Conservation (phyloP, 2,113 vertebrate genomes). For the Poeciliopsis occidentalis region DNA sequence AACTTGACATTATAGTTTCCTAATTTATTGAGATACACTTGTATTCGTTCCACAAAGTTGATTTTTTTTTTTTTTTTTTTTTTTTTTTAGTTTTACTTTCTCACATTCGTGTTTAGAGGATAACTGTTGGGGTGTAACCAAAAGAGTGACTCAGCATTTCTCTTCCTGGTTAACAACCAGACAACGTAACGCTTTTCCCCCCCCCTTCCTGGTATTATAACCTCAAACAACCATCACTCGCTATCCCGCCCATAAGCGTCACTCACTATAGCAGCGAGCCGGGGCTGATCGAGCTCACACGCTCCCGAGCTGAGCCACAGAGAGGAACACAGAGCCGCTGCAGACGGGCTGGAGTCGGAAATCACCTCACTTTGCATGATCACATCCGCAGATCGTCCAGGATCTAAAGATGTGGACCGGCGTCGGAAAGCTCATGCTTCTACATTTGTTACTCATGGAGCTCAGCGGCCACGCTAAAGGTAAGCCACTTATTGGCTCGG, state of each 20-base stretch:
- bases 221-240: slow-evolving; percentile 28
- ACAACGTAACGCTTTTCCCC: neutral
- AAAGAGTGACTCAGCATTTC: slow-evolving; percentile 27
- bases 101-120: neutral
- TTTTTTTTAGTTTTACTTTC: neutral
- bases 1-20: too few species aligned
- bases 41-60: too few species aligned
- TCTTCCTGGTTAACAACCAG: neutral
- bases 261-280: slow-evolving; percentile 61
- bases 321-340: slow-evolving; percentile 11
- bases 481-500: too few species aligned
- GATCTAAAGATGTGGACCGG: slow-evolving; percentile 80
- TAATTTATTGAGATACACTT: too few species aligned
- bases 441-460: slow-evolving; percentile 76
- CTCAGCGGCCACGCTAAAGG: too few species aligned
- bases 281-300: slow-evolving; percentile 42
- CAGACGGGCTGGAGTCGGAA: slow-evolving; percentile 21
- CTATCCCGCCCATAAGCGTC: slow-evolving; percentile 77
- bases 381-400: slow-evolving; percentile 37
- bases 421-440: slow-evolving; percentile 75
- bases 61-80: too few species aligned
- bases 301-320: slow-evolving; percentile 6
- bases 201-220: slow-evolving; percentile 25
- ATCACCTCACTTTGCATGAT: slow-evolving; percentile 51
- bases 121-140: neutral